Evolutionary conservation across 2,797 vertebrate species (phyloP), one percentile per base, ranked within the genome.

Genomic region (Sciaenops ocellatus): DNA sequence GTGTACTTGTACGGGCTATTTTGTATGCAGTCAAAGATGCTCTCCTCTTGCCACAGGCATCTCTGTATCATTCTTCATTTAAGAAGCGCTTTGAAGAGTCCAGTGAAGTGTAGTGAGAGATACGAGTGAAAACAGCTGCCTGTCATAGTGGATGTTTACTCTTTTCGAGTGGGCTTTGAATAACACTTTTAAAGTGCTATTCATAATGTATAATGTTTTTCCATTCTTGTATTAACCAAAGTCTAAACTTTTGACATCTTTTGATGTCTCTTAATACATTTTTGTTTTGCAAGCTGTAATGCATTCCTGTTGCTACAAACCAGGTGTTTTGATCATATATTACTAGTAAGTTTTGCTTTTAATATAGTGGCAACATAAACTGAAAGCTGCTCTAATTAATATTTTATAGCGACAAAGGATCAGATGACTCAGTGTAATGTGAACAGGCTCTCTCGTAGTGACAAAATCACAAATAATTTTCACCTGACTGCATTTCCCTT

Each of bases 1-100:
- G 82, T 77, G 76, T 28, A 42, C 61, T 80, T 73, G 67, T 79
- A 68, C 76, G 24, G 71, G 64, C 86, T 93, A 54, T 85, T 93
- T 92, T 90, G 88, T 89, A 92, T 92, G 86, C 91, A 88, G 89
- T 84, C 79, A 78, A 76, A 90, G 85, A 85, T 78, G 69, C 80
- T 89, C 86, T 79, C 83, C 64, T 76, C 85, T 87, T 85, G 79
- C 87, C 88, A 85, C 85, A 75, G 91, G 90, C 89, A 83, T 87
- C 84, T 88, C 69, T 86, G 87, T 87, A 93, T 90, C 89, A 87
- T 90, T 90, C 86, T 85, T 92, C 90, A 85, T 90, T 91, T 91
- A 91, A 91, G 89, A 86, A 86, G 64, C 78, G 80, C 89, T 93
- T 92, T 92, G 86, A 92, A 93, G 87, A 91, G 90, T 83, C 86